phyloP scores from a whole-genome alignment of 2,113 vertebrate genomes.

The Oenanthe oenanthe region DNA sequence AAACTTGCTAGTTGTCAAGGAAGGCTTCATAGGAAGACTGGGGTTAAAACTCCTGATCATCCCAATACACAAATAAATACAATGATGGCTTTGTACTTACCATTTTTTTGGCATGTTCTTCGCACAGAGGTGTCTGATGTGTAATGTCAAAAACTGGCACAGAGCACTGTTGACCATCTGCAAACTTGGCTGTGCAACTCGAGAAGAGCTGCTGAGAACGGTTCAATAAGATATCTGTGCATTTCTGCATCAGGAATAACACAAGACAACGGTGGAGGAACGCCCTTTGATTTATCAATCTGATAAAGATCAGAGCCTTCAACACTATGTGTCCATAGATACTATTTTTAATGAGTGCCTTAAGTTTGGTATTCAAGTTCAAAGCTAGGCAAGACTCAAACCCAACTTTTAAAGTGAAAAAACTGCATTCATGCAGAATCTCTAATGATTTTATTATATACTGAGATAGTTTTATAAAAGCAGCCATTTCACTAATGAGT shows the following conservation, averaged over 20 bases:
- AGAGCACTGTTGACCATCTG: constrained; percentile 97
- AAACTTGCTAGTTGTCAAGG: neutral
- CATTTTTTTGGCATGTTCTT: constrained; percentile 99
- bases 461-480: constrained; percentile 34
- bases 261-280: neutral
- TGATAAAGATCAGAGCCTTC: constrained; percentile 28
- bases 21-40: neutral
- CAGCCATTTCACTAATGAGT: constrained; percentile 39
- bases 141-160: constrained; percentile 98
- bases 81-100: constrained; percentile 73
- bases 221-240: constrained; percentile 94
- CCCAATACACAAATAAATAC: neutral
- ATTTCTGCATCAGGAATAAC: constrained; percentile 79
- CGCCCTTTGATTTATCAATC: constrained; percentile 18
- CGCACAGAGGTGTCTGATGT: constrained; percentile 97
- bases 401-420: constrained; percentile 38
- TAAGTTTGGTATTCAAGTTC: constrained; percentile 29
- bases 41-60: neutral
- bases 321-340: neutral
- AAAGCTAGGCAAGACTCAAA: constrained; percentile 41
- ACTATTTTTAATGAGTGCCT: constrained; percentile 44
- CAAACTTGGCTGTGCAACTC: constrained; percentile 98
- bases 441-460: constrained; percentile 56
- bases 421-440: constrained; percentile 46
- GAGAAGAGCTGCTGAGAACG: constrained; percentile 98